Evolutionary conservation across 30 jellyfish, hydroid and myxozoan genomes (phyloP).

Genomic region (Mastigias papua): DNA sequence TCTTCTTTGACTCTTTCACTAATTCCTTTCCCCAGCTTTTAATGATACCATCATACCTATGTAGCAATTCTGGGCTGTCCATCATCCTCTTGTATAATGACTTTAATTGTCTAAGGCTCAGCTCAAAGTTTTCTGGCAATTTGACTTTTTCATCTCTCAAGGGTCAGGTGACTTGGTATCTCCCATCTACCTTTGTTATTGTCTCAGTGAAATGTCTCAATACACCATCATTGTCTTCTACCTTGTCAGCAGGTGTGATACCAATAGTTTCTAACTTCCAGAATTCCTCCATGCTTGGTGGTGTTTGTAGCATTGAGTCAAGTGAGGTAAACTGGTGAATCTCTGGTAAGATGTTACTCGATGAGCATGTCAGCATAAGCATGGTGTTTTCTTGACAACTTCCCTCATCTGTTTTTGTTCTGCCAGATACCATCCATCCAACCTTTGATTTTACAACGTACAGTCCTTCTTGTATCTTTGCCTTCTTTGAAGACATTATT

Average conservation of each 20-base stretch:
- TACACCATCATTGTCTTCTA: constrained; percentile 6
- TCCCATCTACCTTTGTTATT: neutral
- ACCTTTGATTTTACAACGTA: neutral
- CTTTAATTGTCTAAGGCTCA: constrained; percentile 18
- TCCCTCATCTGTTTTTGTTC: neutral
- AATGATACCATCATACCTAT: constrained; percentile 14
- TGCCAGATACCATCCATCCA: constrained; percentile 8
- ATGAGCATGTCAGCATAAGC: neutral
- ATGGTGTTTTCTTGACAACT: neutral
- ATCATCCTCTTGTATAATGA: neutral
- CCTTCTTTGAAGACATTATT: neutral
- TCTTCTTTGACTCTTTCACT: constrained; percentile 14
- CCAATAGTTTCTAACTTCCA: constrained; percentile 7
- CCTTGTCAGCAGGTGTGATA: neutral
- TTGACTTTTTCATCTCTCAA: constrained; percentile 30
- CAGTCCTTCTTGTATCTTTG: neutral
- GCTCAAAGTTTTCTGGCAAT: constrained; percentile 18
- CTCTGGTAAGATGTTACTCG: neutral
- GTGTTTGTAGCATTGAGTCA: neutral
- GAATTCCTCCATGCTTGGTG: constrained; percentile 8
- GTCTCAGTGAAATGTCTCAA: constrained; percentile 21
- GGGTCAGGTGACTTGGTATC: constrained; percentile 58
- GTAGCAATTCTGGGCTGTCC: constrained; percentile 1
- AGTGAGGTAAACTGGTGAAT: neutral
- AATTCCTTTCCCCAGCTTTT: constrained; percentile 28